Base-by-base conservation (phyloP, 2,888 invertebrate genomes). In the Lysandra bellargus region DNA sequence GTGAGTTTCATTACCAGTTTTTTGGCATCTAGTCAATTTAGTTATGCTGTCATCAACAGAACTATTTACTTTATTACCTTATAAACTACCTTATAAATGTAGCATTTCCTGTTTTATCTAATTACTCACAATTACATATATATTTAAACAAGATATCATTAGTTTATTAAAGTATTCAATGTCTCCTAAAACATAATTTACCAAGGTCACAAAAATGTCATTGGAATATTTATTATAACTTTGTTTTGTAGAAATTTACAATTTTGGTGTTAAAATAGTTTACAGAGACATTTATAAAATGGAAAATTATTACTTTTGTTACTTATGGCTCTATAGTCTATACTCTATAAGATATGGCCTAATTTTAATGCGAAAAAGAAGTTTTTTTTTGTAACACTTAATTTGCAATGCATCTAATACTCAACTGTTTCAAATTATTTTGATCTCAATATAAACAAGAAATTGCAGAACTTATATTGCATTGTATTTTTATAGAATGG, bases 81-180 rank as follows among this genome's bases (percentile, higher is more conserved):
- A 4, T 17, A 53, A 57, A 76, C 57, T 64, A 69, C 69, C 17
- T 30, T 12, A 4, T 17, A 53, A 57, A 76, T 76, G 17, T 49
- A 76, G 37, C 49, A 76, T 53, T 53, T 76, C 76, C 53, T 57
- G 76, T 76, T 49, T 76, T 76, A 57, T 76, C 76, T 33, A 57
- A 76, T 57, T 76, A 53, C 30, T 9, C 2, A 57, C 6, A 14
- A 14, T 53, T 75, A 30, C 2, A 14, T 57, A 33, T 33, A 57
- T 76, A 76, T 57, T 33, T 5, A 57, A 53, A 76, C 57, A 57
- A 76, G 75, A 75, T 75, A 75, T 23, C 37, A 73, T 73, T 61
- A n/a, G 17, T 73, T 73, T 73, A 73, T n/a, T 73, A 6, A 23
- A 30, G 64, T 30, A 30, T 64, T 64, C 4, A 7, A 64, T 64